A percentile compares a stretch with the other conserved stretches of the same genome.
These are phyloP conservation scores for Allacma fusca DNA, from an alignment of 2,888 invertebrate species.

Conservation along the genomic window DNA sequence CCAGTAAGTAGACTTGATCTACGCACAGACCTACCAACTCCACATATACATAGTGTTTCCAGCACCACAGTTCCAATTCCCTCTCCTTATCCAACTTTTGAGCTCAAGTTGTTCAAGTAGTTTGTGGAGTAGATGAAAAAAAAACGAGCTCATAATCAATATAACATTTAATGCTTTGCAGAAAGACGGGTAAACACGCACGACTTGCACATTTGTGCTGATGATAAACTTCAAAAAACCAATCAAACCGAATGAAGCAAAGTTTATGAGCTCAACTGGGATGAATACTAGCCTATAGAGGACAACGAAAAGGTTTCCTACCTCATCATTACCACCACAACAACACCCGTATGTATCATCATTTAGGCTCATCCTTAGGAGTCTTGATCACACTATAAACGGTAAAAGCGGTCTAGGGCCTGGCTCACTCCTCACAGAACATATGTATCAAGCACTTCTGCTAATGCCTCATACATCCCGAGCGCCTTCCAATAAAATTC, in stretches of 20 bases:
- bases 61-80: no score
- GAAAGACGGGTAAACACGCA: slow-evolving; percentile 16
- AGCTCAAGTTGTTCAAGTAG: not conserved
- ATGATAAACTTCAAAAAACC: slow-evolving; percentile 20
- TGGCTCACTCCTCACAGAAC: no score
- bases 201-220: slow-evolving; percentile 11
- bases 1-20: no score
- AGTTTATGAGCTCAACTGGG: slow-evolving; percentile 21
- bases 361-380: not conserved
- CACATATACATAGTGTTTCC: no score
- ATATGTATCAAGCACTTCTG: no score
- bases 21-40: no score
- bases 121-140: not conserved
- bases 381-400: not conserved
- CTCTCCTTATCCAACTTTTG: no score
- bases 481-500: no score
- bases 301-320: slow-evolving; percentile 26
- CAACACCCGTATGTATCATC: not conserved
- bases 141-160: slow-evolving; percentile 12
- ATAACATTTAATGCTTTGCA: slow-evolving; percentile 6
- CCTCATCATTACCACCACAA: slow-evolving; percentile 22
- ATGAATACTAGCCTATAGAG: slow-evolving; percentile 1
- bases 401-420: no score
- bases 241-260: slow-evolving; percentile 28
- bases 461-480: no score